A percentile compares a stretch with the other conserved stretches of the same genome.
phyloP scores from a whole-genome alignment of 1,140 invertebrate species.

The Dendrolimus kikuchii region DNA sequence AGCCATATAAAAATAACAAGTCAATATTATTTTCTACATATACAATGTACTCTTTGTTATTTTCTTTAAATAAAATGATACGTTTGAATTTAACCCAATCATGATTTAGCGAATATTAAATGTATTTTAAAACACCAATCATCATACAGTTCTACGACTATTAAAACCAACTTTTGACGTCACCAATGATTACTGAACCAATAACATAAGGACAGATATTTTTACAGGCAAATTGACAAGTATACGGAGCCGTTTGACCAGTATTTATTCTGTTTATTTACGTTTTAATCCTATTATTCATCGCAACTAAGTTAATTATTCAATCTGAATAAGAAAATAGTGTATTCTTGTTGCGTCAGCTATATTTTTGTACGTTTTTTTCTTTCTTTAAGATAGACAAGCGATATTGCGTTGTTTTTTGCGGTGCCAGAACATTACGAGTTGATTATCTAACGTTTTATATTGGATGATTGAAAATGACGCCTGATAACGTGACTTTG shows the following conservation, averaged over 20 bases:
- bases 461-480: constrained; percentile 52
- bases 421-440: constrained; percentile 1
- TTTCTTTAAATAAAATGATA: too few species aligned
- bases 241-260: constrained; percentile 29
- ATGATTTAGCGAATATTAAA: too few species aligned
- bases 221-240: constrained; percentile 61
- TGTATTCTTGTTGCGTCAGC: constrained; percentile 22
- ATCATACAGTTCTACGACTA: not conserved
- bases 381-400: too few species aligned
- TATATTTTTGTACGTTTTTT: constrained; percentile 3
- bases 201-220: constrained; percentile 57
- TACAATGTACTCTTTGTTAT: too few species aligned
- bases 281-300: too few species aligned
- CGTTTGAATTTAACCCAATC: too few species aligned
- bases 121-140: not conserved
- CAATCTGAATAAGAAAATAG: constrained; percentile 2
- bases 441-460: constrained; percentile 44
- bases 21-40: too few species aligned
- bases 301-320: too few species aligned
- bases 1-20: too few species aligned
- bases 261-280: constrained; percentile 42
- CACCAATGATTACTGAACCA: constrained; percentile 36
- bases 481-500: constrained; percentile 76
- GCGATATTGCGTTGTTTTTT: too few species aligned
- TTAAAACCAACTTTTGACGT: constrained; percentile 19